phyloP scores from a whole-genome alignment of 2,113 vertebrate genomes.

The Otis tarda region DNA sequence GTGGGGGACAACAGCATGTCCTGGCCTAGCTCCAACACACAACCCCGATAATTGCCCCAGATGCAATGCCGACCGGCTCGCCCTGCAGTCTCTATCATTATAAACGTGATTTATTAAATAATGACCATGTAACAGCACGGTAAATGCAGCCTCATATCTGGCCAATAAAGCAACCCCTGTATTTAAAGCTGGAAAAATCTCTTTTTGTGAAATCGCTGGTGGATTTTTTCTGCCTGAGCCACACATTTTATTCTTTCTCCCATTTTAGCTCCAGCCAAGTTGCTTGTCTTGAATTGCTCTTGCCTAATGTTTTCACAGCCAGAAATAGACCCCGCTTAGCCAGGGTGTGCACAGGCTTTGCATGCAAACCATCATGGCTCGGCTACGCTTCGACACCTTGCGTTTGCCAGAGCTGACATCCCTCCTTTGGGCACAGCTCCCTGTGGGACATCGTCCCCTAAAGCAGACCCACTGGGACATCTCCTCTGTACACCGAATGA shows the following conservation, averaged over 20 bases:
- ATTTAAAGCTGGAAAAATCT: neutral
- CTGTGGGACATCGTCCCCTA: neutral
- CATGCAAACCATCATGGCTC: neutral
- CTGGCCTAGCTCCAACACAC: neutral
- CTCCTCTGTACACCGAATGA: neutral
- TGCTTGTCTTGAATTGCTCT: neutral
- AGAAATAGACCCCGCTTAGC: conserved; percentile 42
- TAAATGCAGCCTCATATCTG: neutral
- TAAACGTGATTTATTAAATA: conserved; percentile 43
- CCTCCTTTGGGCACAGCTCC: neutral
- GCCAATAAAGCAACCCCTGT: neutral
- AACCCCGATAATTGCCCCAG: neutral
- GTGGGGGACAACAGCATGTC: accelerated
- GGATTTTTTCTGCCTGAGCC: neutral
- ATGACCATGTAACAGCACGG: neutral
- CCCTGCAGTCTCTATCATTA: conserved; percentile 5
- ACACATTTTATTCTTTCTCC: neutral
- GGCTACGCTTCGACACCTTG: accelerated
- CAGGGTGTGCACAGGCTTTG: neutral
- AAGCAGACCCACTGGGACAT: neutral
- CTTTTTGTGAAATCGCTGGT: neutral
- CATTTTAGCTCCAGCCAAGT: neutral
- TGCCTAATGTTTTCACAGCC: neutral
- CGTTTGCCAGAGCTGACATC: accelerated
- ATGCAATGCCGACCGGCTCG: neutral